Evolutionary conservation across 2,797 vertebrate species (phyloP), one percentile per base, ranked within the genome.

Genomic region (Oreochromis grahami): DNA sequence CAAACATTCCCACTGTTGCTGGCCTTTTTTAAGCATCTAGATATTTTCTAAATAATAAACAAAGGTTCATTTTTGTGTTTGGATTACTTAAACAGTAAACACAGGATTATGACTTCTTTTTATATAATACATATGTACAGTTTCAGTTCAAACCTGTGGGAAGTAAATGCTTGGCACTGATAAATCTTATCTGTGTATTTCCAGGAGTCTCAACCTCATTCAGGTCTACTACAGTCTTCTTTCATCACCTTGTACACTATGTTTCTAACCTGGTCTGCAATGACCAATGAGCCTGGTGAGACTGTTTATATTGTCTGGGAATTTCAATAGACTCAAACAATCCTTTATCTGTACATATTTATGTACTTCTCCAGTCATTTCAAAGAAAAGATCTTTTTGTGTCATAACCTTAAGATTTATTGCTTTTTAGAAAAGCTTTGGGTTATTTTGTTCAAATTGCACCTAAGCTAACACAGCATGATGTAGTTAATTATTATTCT

Each of bases 211-310:
- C 97, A 98, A 51, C 94, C 97, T 55, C 94, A 68, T 24, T 99
- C 98, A 17, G 98, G 98, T 87, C 97, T 99, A 17, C 96, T 99
- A 0, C 98, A 98, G 95, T 99, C 98, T 12, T 99, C 98, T 24
- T 32, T 98, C 87, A 98, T 99, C 92, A 99, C 97, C 0, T 88
- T 98, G 36, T 99, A 99, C 89, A 98, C 97, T 85, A 96, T 98
- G 94, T 99, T 97, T 86, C 96, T 99, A 88, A 99, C 98, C 2
- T 99, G 97, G 98, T 99, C 98, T 43, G 98, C 98, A 82, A 97
- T 99, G 97, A 97, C 95, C 82, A 99, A 98, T 1, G 98, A 97
- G 87, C 98, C 98, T 77, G 98, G 98, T 99, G 94, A 97, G 97
- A 65, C 41, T 26, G n/a, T 70, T 50, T 72, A 45, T 26, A 45